Evolutionary conservation across 2,113 vertebrate genomes (phyloP).

Genomic region (Chrysemys picta): DNA sequence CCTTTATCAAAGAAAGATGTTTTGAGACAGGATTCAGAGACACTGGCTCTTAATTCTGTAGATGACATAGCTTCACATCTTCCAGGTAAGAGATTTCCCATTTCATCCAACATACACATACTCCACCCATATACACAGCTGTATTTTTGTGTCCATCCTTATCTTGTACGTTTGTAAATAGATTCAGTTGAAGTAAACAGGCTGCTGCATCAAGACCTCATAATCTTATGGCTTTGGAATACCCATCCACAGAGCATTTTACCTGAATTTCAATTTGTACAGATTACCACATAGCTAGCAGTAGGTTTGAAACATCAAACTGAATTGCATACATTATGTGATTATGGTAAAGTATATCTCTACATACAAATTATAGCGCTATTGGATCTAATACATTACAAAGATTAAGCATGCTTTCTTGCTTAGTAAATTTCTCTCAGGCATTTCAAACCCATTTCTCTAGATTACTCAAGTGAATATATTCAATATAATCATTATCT

Average conservation of each 20-base stretch:
- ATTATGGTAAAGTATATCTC: background rate
- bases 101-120: background rate
- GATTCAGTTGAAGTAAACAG: background rate
- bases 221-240: background rate
- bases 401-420: background rate
- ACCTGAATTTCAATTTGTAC: background rate
- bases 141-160: background rate
- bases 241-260: background rate
- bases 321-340: background rate
- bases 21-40: slow-evolving; percentile 29
- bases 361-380: background rate
- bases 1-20: slow-evolving; percentile 23
- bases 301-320: background rate
- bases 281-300: background rate
- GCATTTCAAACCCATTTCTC: background rate
- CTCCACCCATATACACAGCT: background rate
- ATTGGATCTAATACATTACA: background rate
- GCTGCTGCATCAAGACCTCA: slow-evolving; percentile 3
- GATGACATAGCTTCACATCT: slow-evolving; percentile 19
- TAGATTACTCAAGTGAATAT: background rate
- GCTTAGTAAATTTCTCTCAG: background rate
- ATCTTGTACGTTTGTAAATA: slow-evolving; percentile 23
- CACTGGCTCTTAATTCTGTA: background rate
- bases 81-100: slow-evolving; percentile 65
- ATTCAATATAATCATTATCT: background rate